These are phyloP conservation scores for Himantopus leucocephalus DNA, from an alignment of 2,113 vertebrate genomes.

Conservation along the genomic window DNA sequence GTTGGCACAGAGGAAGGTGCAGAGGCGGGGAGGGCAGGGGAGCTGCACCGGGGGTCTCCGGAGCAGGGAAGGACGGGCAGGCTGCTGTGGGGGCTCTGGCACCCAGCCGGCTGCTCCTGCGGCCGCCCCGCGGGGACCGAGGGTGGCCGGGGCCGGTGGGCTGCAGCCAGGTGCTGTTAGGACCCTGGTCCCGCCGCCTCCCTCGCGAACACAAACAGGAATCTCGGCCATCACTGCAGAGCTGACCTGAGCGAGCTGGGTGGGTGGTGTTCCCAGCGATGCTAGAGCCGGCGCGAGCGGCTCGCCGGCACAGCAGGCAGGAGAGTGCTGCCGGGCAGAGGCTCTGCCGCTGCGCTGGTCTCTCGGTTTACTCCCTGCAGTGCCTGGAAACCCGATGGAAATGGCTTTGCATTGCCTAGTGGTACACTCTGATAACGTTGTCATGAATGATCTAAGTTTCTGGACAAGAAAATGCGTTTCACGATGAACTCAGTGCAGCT, in stretches of 20 bases:
- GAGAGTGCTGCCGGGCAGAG: fast-evolving
- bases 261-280: neutral
- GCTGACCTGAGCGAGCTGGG: neutral
- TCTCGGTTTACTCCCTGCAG: neutral
- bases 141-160: too few species aligned
- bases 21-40: too few species aligned
- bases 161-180: too few species aligned
- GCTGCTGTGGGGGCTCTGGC: too few species aligned
- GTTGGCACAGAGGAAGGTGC: neutral
- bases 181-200: too few species aligned
- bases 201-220: too few species aligned
- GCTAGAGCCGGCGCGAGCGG: too few species aligned
- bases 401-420: neutral
- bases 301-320: neutral
- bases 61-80: too few species aligned
- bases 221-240: too few species aligned
- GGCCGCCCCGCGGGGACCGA: too few species aligned
- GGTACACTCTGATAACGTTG: neutral
- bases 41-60: too few species aligned
- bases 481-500: neutral
- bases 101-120: too few species aligned
- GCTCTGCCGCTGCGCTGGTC: fast-evolving
- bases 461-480: neutral
- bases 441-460: neutral
- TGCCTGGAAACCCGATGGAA: neutral